phyloP scores from a whole-genome alignment of 1,140 invertebrate genomes.

The Prorops nasuta region DNA sequence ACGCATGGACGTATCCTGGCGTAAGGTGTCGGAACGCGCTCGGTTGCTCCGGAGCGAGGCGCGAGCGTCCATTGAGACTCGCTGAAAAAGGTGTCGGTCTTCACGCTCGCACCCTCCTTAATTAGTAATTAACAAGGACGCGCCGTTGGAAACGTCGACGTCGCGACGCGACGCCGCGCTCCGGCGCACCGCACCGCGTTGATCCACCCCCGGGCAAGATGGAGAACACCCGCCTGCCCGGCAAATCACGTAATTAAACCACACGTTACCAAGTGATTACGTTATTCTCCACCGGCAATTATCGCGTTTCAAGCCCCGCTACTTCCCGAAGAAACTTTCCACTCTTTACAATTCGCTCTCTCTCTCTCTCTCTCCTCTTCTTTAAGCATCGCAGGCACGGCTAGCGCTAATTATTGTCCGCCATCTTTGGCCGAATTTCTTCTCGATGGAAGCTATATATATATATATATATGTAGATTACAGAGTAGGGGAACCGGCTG shows the following conservation, averaged over 20 bases:
- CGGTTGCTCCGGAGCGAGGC: constrained; percentile 10
- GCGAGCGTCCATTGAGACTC: constrained; percentile 27
- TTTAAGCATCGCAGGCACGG: no score
- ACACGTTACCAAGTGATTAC: constrained; percentile 40
- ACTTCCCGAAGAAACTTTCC: no score
- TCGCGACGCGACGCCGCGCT: constrained; percentile 4
- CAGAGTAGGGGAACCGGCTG: no score
- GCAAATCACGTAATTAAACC: constrained; percentile 43
- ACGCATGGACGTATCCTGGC: background rate
- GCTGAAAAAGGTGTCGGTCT: constrained; percentile 51
- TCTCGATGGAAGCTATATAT: no score
- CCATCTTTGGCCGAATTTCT: no score
- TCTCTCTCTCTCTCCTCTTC: no score
- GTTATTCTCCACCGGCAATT: constrained; percentile 25
- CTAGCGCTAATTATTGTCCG: no score
- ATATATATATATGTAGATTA: no score
- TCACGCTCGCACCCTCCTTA: constrained; percentile 48
- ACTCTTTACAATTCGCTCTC: no score
- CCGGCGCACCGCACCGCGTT: no score
- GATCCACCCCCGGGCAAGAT: no score
- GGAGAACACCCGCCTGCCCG: no score
- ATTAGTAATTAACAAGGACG: constrained; percentile 55
- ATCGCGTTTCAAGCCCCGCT: constrained; percentile 12
- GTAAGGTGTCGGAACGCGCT: background rate
- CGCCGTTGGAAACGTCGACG: background rate